phyloP scores from a whole-genome alignment of 2,797 vertebrate species.

The Tapirus indicus region DNA sequence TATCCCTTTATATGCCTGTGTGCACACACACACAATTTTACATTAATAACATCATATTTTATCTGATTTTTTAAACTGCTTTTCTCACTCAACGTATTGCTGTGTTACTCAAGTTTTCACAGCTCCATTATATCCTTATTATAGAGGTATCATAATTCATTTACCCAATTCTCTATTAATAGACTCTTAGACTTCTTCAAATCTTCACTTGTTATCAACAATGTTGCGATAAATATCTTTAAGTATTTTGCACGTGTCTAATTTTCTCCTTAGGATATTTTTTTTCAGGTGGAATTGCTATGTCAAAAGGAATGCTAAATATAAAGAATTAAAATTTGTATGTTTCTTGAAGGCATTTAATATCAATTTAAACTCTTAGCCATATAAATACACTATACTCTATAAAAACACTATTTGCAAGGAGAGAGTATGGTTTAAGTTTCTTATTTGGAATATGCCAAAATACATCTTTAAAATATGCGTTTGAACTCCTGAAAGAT shows the following conservation, averaged over 20 bases:
- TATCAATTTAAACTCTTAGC: not conserved
- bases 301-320: not conserved
- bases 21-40: not conserved
- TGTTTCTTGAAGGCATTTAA: not conserved
- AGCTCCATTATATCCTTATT: not conserved
- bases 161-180: not conserved
- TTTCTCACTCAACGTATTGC: not conserved
- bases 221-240: not conserved
- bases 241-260: not conserved
- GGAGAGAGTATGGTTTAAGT: too few species aligned
- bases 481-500: not conserved
- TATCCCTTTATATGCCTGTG: not conserved
- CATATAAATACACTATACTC: not conserved
- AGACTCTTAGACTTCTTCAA: not conserved
- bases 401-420: too few species aligned
- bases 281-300: not conserved
- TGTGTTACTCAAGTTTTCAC: not conserved
- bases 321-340: not conserved
- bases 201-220: not conserved
- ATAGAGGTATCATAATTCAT: not conserved
- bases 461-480: too few species aligned
- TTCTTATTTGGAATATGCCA: too few species aligned
- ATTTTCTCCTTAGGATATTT: not conserved
- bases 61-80: not conserved
- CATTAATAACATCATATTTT: not conserved